phyloP scores from a whole-genome alignment of 2,888 invertebrate species.

The Neria commutata region DNA sequence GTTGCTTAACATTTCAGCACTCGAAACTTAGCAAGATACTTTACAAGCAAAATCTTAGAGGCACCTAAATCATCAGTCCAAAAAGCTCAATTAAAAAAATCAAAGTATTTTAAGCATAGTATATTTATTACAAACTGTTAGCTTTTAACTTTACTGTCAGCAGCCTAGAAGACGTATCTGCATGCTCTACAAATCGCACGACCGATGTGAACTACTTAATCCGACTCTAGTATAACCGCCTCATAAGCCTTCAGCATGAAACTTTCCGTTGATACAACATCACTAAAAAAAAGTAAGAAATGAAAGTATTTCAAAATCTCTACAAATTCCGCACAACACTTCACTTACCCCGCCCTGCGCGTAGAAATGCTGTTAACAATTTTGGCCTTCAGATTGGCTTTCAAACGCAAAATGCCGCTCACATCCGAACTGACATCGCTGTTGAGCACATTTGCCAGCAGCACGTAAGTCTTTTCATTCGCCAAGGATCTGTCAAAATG shows the following conservation, averaged over 20 bases:
- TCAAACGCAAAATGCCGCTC: slow-evolving; percentile 34
- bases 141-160: too few species aligned
- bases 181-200: too few species aligned
- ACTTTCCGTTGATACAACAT: slow-evolving; percentile 33
- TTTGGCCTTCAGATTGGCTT: slow-evolving; percentile 40
- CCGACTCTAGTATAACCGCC: slow-evolving; percentile 53
- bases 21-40: too few species aligned
- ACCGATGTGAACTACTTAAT: slow-evolving; percentile 25
- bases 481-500: slow-evolving; percentile 39
- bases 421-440: slow-evolving; percentile 55
- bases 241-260: slow-evolving; percentile 48
- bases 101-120: too few species aligned
- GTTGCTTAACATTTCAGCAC: too few species aligned
- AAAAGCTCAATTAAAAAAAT: too few species aligned
- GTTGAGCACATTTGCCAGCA: slow-evolving; percentile 63
- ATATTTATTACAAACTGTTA: too few species aligned
- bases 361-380: slow-evolving; percentile 46
- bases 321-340: neutral
- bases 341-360: slow-evolving; percentile 48
- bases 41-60: too few species aligned
- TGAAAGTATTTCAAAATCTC: neutral
- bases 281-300: slow-evolving; percentile 34
- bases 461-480: slow-evolving; percentile 57
- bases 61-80: too few species aligned
- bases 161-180: too few species aligned